Evolutionary conservation across 1,140 invertebrate species (phyloP), one percentile per base, ranked within the genome.

Genomic region (Nephila pilipes): DNA sequence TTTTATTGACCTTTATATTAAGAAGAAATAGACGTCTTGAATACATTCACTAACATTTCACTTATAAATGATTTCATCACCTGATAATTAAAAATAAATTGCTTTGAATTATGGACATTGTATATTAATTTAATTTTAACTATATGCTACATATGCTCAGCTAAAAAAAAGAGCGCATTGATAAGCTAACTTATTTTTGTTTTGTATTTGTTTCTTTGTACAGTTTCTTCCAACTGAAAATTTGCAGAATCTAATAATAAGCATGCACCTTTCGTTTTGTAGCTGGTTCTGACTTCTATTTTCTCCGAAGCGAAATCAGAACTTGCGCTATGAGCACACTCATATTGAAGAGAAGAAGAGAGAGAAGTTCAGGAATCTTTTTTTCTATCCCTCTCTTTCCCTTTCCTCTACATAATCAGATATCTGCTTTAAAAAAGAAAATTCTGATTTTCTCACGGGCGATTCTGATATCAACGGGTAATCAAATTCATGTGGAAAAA

Each of bases 351-450:
- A n/a, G n/a, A n/a, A n/a, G n/a, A n/a, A n/a, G n/a, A n/a, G n/a
- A n/a, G n/a, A n/a, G n/a, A n/a, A n/a, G 29, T 14, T 29, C 4
- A 29, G 65, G 14, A 32, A 69, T 29, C 63, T 10, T 75, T 75
- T 12, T 32, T 75, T 75, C 12, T 29, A 5, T 14, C 57, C 6
- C 38, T 38, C 38, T 2, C 22, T 63, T 63, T n/a, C 60, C n/a
- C 32, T 63, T 65, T 65, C 14, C 63, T 65, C 32, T 18, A 14
- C 29, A 75, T 75, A 75, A 75, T 75, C 69, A 75, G 69, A 75
- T 75, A 16, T 36, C 8, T 16, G 12, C 65, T 32, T 36, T 12
- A 36, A 75, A 25, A 69, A 69, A 69, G 29, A 36, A 16, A 75
- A 36, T 75, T 29, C 69, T 18, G 69, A 32, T 75, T 32, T 75